Evolutionary conservation across 2,888 invertebrate genomes (phyloP), one percentile per base, ranked within the genome.

Genomic region (Megaustenia siamemsis): DNA sequence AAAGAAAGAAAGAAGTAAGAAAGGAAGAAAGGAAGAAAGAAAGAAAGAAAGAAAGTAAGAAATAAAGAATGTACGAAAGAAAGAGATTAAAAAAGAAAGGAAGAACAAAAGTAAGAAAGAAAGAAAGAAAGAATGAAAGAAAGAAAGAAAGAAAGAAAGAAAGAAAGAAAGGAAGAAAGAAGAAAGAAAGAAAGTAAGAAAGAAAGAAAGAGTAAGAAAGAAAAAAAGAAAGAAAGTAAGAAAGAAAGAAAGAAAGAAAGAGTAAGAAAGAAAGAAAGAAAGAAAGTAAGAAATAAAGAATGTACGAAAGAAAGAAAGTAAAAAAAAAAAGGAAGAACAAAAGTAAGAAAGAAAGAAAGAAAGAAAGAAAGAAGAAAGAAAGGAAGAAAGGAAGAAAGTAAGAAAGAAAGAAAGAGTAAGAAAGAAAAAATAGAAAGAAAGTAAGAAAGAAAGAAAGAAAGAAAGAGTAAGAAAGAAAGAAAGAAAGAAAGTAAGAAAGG

Each of bases 161-260:
- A 15, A 49, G 15, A 49, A 49, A 10, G 15, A 15, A 15, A 6
- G 15, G 49, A n/a, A n/a, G 49, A 15, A 49, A 15, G 15, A 49
- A 49, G 49, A 49, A 49, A 6, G 49, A 10, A 49, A 60, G n/a
- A n/a, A 3, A n/a, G 60, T 4, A 60, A 60, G 60, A 60, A 60
- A 60, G n/a, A n/a, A n/a, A 60, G 60, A 71, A n/a, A 81, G 53
- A n/a, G n/a, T n/a, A 49, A n/a, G 49, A 40, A 71, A 12, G 68
- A 32, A 21, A 60, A 24, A 60, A 53, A n/a, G 43, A 53, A 53
- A 18, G 45, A 32, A 73, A 28, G 60, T 38, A 73, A n/a, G 73
- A n/a, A 73, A 38, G 35, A 21, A 35, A 35, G 49, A 15, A n/a
- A n/a, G n/a, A 24, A 38, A 81, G 35, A 53, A 56, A 40, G 24